Base-by-base conservation (phyloP, 2,888 invertebrate species). In the Eucera pruinosa region DNA sequence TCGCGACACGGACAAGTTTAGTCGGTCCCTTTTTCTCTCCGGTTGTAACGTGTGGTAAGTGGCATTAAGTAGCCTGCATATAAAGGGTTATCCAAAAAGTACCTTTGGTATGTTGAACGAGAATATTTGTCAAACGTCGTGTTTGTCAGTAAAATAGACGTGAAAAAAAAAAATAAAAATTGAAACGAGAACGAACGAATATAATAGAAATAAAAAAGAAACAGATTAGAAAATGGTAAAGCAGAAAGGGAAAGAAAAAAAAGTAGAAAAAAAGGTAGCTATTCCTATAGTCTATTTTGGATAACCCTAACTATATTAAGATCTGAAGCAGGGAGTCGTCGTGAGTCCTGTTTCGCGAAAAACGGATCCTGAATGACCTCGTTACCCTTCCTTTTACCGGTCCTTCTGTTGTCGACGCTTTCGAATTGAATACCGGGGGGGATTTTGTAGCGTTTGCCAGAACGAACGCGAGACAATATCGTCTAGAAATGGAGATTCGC, bases 301-400 rank as follows among this genome's bases (percentile, higher is more conserved):
- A n/a, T n/a, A n/a, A n/a, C n/a, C n/a, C n/a, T n/a, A n/a, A n/a
- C n/a, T n/a, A n/a, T 11, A 41, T 65, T 65, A 55, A 52, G 18
- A 41, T n/a, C 13, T 13, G 33, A 47, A 58, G 27, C 45, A n/a
- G 5, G 11, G 25, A 25, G 20, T 27, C 23, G 47, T 61, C 20
- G 61, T 13, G 36, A 67, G 43, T 67, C 54, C 68, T 61, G 60
- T 47, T 33, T 47, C 20, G 11, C 25, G 30, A 45, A 27, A 52
- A 54, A 52, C 18, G 45, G 9, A 60, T 27, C 43, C 33, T 1
- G 58, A 74, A 30, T n/a, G 36, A 52, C 64, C 73, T 74, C 64
- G 68, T 73, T 73, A 73, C 47, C 45, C 23, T 18, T 23, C 54
- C 47, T 65, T 65, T 55, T 39, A 33, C 33, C 3, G 4, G 20